These are phyloP conservation scores for Drosophila neocordata DNA, from an alignment of 1,140 invertebrate genomes.

Conservation along the genomic window DNA sequence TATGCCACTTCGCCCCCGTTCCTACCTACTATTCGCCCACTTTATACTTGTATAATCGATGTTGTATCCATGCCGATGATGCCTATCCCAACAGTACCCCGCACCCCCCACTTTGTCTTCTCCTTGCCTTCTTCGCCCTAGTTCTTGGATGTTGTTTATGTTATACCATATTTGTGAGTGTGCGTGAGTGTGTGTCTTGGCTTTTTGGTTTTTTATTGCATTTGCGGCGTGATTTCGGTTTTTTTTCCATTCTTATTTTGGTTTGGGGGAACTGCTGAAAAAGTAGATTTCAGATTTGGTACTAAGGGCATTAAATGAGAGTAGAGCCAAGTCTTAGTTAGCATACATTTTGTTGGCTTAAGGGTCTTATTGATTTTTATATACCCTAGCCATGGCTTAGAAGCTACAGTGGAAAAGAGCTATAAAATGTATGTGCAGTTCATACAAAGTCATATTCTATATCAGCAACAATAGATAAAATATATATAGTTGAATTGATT, in stretches of 20 bases:
- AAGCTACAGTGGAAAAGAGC: too few relatives aligned
- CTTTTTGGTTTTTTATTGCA: conserved; percentile 47
- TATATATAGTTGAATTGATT: too few relatives aligned
- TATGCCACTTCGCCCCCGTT: conserved; percentile 17
- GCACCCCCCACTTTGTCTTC: conserved; percentile 14
- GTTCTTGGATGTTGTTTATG: conserved; percentile 59
- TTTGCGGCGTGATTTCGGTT: conserved; percentile 58
- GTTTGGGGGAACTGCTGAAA: conserved; percentile 10
- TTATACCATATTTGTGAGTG: conserved; percentile 44
- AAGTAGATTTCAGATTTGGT: conserved; percentile 9
- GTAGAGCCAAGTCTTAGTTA: conserved; percentile 7
- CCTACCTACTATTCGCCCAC: conserved; percentile 26
- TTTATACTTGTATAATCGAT: conserved; percentile 73
- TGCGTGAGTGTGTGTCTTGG: conserved; percentile 16
- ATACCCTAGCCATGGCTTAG: not conserved
- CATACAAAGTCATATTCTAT: too few relatives aligned
- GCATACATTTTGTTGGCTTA: conserved; percentile 4
- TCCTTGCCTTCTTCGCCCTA: not conserved
- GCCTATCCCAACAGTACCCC: conserved; percentile 44
- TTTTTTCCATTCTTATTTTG: not conserved
- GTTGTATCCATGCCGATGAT: conserved; percentile 73
- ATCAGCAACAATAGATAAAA: too few relatives aligned
- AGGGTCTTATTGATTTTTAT: conserved; percentile 10
- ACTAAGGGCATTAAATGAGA: conserved; percentile 16
- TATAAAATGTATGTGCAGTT: too few relatives aligned